Evolutionary conservation across 2,113 vertebrate genomes (phyloP).

Genomic region (Megaceryle maxima): DNA sequence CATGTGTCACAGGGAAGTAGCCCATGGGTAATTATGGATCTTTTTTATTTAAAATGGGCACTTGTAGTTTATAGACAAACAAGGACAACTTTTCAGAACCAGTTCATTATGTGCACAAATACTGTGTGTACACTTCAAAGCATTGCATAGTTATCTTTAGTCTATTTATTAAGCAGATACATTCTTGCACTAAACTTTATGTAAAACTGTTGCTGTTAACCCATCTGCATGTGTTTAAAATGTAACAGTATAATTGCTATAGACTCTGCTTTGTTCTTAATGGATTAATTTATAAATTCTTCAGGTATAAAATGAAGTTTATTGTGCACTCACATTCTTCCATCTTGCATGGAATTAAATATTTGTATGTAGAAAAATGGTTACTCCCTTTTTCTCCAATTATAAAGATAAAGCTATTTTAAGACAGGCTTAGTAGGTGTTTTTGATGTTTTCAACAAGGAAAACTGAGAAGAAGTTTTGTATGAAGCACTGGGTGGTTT

Average conservation of each 20-base stretch:
- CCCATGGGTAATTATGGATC: slow-evolving; percentile 80
- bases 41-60: slow-evolving; percentile 79
- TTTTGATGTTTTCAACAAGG: slow-evolving; percentile 24
- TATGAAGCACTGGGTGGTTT: slow-evolving; percentile 27
- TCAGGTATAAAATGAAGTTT: slow-evolving; percentile 60
- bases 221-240: slow-evolving; percentile 71
- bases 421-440: background rate
- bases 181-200: slow-evolving; percentile 68
- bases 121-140: slow-evolving; percentile 78
- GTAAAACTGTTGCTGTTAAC: slow-evolving; percentile 61
- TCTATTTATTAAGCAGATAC: slow-evolving; percentile 73
- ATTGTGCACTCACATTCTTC: slow-evolving; percentile 42
- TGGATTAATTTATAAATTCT: slow-evolving; percentile 45
- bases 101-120: slow-evolving; percentile 78
- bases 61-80: slow-evolving; percentile 86
- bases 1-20: slow-evolving; percentile 95
- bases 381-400: slow-evolving; percentile 32
- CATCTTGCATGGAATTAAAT: slow-evolving; percentile 71
- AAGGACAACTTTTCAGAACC: slow-evolving; percentile 77
- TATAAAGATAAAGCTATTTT: slow-evolving; percentile 41
- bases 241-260: slow-evolving; percentile 38
- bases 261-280: slow-evolving; percentile 54
- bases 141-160: slow-evolving; percentile 76
- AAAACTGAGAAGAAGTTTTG: slow-evolving; percentile 34
- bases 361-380: slow-evolving; percentile 61